Evolutionary conservation across 2,888 invertebrate genomes (phyloP), one percentile per base, ranked within the genome.

Genomic region (Portevinia maculata): DNA sequence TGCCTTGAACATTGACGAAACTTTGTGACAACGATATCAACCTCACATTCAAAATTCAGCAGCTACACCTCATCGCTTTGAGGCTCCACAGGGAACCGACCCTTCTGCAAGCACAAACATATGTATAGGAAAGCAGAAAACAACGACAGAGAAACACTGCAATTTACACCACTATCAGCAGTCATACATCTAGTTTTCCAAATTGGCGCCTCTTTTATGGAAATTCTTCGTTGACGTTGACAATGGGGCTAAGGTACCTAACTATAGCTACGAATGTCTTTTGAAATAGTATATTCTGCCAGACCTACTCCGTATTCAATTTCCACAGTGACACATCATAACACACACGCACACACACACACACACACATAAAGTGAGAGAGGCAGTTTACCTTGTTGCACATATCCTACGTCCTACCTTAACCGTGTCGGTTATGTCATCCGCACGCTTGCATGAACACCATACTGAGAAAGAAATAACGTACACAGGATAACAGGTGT

Each of bases 321-420:
- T 73, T 59, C 53, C 53, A 67, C 79, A 79, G 79, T 79, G 79
- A 60, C 73, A 79, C 73, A 65, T 79, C 79, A 73, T 73, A 73
- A 21, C 52, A 75, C 52, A 75, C 24, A 3, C 65, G 50, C 13
- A 2, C 34, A 62, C 6, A 11, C 28, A 41, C 17, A 9, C 11
- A 52, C 13, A 41, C 30, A 52, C 28, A n/a, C n/a, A 34, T 4
- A 8, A 11, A 9, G 4, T 9, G 1, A 8, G 4, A 34, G 39
- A 19, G 17, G 34, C 1, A 21, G 48, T 24, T 21, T 60, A 71
- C 60, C 71, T 71, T 71, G 71, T 60, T 60, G 71, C 71, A 62
- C 60, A 67, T 17, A 53, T 32, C 32, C 52, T 44, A 37, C 32
- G 57, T 48, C 21, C 57, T 24, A 24, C 32, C 9, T 32, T 52